Evolutionary conservation across 2,113 vertebrate genomes (phyloP).

Genomic region (Cavia porcellus): DNA sequence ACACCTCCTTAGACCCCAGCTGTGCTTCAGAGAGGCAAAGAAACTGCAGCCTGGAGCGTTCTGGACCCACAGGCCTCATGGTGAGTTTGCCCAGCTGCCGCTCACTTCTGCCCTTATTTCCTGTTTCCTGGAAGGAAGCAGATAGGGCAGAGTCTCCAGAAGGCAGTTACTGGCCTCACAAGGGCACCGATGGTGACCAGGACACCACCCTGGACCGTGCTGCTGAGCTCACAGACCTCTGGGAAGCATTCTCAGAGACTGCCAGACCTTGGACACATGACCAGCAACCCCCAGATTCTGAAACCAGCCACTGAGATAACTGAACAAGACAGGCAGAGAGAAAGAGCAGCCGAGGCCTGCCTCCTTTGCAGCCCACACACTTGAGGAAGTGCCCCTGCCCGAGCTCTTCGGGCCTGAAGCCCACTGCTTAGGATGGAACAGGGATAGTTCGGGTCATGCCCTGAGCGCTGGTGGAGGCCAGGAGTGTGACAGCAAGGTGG

Average conservation of each 20-base stretch:
- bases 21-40: neutral
- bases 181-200: neutral
- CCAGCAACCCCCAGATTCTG: neutral
- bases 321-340: neutral
- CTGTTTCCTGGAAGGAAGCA: neutral
- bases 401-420: neutral
- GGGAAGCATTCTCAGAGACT: neutral
- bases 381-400: accelerated
- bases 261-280: neutral
- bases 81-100: neutral
- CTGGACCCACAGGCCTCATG: neutral
- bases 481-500: neutral
- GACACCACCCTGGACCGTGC: neutral
- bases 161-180: neutral
- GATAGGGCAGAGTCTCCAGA: neutral
- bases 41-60: neutral
- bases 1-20: neutral
- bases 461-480: neutral
- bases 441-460: neutral
- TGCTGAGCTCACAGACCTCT: neutral
- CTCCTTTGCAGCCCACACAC: neutral
- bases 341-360: neutral
- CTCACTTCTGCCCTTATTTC: neutral
- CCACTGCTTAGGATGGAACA: neutral
- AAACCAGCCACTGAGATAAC: neutral